A percentile compares a stretch with the other conserved stretches of the same genome.
Conservation (phyloP, 2,113 vertebrate species). For the Columba livia region DNA sequence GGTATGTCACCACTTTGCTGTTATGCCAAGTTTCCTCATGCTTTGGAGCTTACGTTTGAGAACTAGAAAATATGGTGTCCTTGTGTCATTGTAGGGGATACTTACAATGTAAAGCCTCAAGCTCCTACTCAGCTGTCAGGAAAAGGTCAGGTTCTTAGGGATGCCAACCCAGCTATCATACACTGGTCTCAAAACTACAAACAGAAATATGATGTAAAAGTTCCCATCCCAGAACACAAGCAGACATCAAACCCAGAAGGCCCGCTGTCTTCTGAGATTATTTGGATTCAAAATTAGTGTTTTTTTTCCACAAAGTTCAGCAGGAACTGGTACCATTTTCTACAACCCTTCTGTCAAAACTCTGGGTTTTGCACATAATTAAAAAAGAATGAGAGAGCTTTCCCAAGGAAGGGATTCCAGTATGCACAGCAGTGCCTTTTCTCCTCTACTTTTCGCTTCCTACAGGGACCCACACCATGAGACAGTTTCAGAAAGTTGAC, state of each 20-base stretch:
- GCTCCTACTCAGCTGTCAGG: not conserved
- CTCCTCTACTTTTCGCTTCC: not conserved
- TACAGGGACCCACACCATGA: fast-evolving
- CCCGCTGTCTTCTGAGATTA: not conserved
- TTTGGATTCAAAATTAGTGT: not conserved
- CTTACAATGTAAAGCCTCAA: fast-evolving
- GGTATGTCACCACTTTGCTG: not conserved
- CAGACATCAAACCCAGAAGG: not conserved
- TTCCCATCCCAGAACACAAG: not conserved
- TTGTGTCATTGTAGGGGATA: fast-evolving
- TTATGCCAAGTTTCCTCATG: not conserved
- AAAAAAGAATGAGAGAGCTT: not conserved
- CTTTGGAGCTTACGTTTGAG: not conserved
- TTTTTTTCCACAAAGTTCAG: not conserved
- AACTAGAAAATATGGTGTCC: not conserved
- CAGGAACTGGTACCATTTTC: not conserved
- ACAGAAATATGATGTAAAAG: fast-evolving
- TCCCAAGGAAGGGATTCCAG: not conserved
- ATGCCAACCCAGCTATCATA: not conserved
- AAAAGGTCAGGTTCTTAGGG: not conserved
- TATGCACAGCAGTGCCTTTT: not conserved
- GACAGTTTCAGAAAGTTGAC: not conserved
- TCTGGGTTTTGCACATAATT: fast-evolving
- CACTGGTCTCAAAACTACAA: not conserved
- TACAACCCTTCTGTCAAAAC: fast-evolving